These are phyloP conservation scores for Phortica variegata DNA, from an alignment of 1,140 invertebrate species.

Conservation along the genomic window DNA sequence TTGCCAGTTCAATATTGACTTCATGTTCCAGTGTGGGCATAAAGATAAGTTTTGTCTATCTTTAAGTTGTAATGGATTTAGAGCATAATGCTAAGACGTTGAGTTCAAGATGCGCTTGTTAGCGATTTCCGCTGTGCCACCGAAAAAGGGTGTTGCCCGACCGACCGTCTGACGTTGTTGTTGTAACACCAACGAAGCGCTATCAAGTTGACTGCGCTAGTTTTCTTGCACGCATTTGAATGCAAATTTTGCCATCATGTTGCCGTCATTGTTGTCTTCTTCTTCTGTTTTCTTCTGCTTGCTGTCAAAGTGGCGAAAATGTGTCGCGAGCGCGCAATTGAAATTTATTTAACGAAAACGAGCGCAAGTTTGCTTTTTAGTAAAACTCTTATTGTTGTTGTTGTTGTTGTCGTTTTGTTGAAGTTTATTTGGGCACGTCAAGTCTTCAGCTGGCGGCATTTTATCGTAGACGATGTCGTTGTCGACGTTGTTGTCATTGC, in stretches of 20 bases:
- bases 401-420: too few relatives aligned
- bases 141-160: constrained; percentile 37
- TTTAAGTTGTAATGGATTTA: constrained; percentile 49
- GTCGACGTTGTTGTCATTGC: too few relatives aligned
- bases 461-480: too few relatives aligned
- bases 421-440: too few relatives aligned
- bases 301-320: constrained; percentile 51
- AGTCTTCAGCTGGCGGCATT: constrained; percentile 20
- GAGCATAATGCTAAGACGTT: constrained; percentile 40
- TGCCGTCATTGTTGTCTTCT: too few relatives aligned
- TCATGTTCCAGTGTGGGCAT: constrained; percentile 3
- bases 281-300: too few relatives aligned
- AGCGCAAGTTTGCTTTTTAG: too few relatives aligned
- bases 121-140: constrained; percentile 32
- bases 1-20: constrained; percentile 17
- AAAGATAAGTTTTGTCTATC: constrained; percentile 9
- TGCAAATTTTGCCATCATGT: constrained; percentile 45
- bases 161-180: background rate
- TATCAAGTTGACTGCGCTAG: too few relatives aligned
- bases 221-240: constrained; percentile 31
- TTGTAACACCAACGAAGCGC: background rate
- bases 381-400: too few relatives aligned
- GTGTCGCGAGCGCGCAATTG: constrained; percentile 54
- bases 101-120: constrained; percentile 42
- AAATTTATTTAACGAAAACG: constrained; percentile 38